Evolutionary conservation across 2,113 vertebrate genomes (phyloP), one percentile per base, ranked within the genome.

Genomic region (Piaya cayana): DNA sequence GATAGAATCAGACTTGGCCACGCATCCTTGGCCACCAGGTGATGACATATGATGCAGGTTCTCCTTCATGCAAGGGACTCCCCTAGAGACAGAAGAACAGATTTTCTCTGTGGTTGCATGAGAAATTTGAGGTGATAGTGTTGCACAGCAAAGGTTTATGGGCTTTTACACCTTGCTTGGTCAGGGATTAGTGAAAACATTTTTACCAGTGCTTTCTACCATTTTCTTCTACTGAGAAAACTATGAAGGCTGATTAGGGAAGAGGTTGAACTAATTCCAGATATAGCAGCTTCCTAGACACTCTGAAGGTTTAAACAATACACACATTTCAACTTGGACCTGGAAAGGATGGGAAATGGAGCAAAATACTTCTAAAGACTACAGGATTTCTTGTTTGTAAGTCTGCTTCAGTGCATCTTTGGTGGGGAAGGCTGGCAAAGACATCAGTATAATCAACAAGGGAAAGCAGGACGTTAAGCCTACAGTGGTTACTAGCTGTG

Each of bases 251-350:
- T 58, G 23, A 6, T 18, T 10, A 18, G 37, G 72, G 63, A 83
- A 50, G 55, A 64, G 6, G 55, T 21, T 74, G 43, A 27, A 29
- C 9, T 50, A 19, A n/a, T 49, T 74, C 14, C n/a, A 29, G 5
- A 6, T 49, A 26, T n/a, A 26, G 18, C 20, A 72, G 36, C 17
- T 60, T 32, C 58, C 45, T 42, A n/a, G 58, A 16, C 36, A 20
- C 59, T 11, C 14, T 18, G 30, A 21, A 19, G 34, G 30, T 30
- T 55, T 37, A 37, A 84, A 64, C 45, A 37, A 8, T 53, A 50
- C 22, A 25, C 7, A 2, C 8, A 1, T 7, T 3, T 11, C 6
- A 58, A 83, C 18, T 9, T 18, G 11, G 11, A 11, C 2, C 3
- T 45, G 42, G 53, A 11, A 64, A 8, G 50, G 36, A 15, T 7